Conservation (phyloP, 2,113 vertebrate species). For the Anthoscopus minutus region DNA sequence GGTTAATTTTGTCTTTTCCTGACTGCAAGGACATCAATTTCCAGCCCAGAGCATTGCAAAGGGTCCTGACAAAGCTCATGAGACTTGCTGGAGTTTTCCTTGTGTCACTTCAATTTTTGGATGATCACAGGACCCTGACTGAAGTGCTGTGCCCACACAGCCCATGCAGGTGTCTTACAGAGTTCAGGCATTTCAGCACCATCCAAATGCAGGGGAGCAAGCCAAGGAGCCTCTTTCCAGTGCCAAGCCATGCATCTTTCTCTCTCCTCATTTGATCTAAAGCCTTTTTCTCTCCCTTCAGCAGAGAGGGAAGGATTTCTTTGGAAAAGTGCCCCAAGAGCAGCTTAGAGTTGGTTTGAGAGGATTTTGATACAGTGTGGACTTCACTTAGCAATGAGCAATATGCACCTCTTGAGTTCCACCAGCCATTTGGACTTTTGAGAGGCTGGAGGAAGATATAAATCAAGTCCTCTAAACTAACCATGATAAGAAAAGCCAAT, state of each 20-base stretch:
- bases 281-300: neutral
- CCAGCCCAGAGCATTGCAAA: neutral
- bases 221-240: conserved; percentile 3
- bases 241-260: neutral
- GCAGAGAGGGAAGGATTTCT: neutral
- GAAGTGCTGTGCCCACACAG: conserved; percentile 33
- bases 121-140: conserved; percentile 24
- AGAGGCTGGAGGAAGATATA: neutral
- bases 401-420: neutral
- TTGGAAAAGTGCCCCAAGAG: neutral
- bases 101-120: neutral
- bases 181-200: conserved; percentile 8
- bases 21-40: neutral
- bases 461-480: neutral
- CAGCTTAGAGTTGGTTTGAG: neutral
- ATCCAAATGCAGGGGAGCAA: conserved; percentile 26
- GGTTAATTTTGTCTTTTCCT: neutral
- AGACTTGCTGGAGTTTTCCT: neutral
- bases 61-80: neutral
- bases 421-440: neutral
- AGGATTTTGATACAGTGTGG: neutral
- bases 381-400: neutral
- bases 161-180: neutral
- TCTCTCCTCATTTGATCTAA: neutral
- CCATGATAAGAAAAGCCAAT: neutral